Conservation (phyloP, 2,888 invertebrate species). For the Nowickia ferox region DNA sequence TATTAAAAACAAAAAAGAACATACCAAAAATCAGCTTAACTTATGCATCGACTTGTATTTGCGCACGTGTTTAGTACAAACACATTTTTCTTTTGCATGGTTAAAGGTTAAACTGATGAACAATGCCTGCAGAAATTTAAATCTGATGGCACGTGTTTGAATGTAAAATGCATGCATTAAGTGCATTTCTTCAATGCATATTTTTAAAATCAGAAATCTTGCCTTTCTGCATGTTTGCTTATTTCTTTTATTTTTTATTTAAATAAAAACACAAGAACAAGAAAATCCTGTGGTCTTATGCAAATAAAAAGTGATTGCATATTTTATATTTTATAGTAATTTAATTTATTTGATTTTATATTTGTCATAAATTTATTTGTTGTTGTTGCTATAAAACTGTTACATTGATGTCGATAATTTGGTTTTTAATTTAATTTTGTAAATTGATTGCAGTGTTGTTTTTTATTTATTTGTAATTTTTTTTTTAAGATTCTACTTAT, state of each 20-base stretch:
- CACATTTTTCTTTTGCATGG: constrained; percentile 8
- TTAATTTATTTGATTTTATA: neutral
- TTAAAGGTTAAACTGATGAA: constrained; percentile 66
- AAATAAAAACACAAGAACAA: constrained; percentile 26
- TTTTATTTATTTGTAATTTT: too few species aligned
- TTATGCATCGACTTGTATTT: too few species aligned
- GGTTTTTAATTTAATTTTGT: constrained; percentile 2
- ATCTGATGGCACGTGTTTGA: constrained; percentile 8
- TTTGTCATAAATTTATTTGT: neutral
- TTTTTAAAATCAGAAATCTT: constrained; percentile 23
- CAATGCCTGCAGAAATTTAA: constrained; percentile 26
- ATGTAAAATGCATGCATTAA: neutral
- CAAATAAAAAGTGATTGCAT: constrained; percentile 34
- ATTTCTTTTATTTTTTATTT: neutral
- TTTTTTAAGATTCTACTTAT: too few species aligned
- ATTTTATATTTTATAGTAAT: neutral
- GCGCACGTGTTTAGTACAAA: too few species aligned
- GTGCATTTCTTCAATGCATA: constrained; percentile 6
- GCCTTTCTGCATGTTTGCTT: neutral
- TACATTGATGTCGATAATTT: neutral
- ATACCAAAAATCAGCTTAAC: too few species aligned
- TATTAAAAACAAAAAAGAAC: too few species aligned
- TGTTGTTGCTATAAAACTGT: too few species aligned
- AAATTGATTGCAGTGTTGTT: neutral
- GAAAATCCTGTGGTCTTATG: constrained; percentile 40